A percentile compares a stretch with the other conserved stretches of the same genome.
Evolutionary conservation across 2,888 invertebrate species (phyloP).

Genomic region (Euclidia mi): DNA sequence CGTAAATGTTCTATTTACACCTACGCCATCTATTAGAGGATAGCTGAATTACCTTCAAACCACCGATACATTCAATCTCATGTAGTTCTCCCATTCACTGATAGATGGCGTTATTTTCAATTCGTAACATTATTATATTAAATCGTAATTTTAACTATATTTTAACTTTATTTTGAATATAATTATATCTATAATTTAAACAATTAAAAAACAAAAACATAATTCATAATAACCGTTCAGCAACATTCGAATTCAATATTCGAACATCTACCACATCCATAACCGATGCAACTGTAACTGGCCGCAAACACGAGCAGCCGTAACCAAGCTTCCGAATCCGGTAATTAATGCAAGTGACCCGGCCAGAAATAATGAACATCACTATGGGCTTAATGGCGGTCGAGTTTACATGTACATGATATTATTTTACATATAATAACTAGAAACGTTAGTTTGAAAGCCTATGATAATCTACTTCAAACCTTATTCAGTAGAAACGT

Average conservation of each 20-base stretch:
- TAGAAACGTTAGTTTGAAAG: conserved; percentile 18
- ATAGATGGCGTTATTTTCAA: too few relatives aligned
- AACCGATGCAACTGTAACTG: conserved; percentile 48
- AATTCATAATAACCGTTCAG: background rate
- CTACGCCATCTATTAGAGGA: too few relatives aligned
- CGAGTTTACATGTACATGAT: conserved; percentile 20
- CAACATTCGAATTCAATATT: conserved; percentile 29
- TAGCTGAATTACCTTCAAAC: too few relatives aligned
- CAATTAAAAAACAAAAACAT: too few relatives aligned
- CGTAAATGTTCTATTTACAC: too few relatives aligned
- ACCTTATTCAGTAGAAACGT: conserved; percentile 6
- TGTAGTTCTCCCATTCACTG: too few relatives aligned
- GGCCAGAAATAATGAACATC: conserved; percentile 57
- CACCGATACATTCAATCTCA: too few relatives aligned
- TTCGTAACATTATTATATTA: too few relatives aligned
- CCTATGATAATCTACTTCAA: conserved; percentile 11
- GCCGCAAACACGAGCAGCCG: conserved; percentile 57
- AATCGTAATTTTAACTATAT: too few relatives aligned
- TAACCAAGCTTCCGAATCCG: conserved; percentile 62
- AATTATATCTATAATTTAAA: too few relatives aligned
- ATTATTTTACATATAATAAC: conserved; percentile 48
- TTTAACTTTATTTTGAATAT: too few relatives aligned
- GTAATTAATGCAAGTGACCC: conserved; percentile 64
- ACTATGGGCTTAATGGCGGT: conserved; percentile 40
- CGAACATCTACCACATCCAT: conserved; percentile 42